Base-by-base conservation (phyloP, 1,140 invertebrate species). In the Pseudachorutes palmiensis region DNA sequence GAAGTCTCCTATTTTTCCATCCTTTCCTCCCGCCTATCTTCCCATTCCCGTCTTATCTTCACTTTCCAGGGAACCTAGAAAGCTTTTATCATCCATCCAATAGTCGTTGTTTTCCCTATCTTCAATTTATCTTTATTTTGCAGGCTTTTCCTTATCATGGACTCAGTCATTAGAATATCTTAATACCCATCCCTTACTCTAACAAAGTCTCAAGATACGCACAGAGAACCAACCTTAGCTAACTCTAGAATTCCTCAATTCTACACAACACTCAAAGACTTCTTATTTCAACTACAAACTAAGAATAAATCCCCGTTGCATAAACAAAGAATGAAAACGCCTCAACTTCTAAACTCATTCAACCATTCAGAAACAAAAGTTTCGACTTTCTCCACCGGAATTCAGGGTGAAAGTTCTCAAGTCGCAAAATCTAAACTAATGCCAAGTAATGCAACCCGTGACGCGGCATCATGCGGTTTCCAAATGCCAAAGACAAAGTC, bases 61-160 rank as follows among this genome's bases (percentile, higher is more conserved):
- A 49, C 62, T 70, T 70, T 68, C 71, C 71, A 72, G 71, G 66
- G 51, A 55, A n/a, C 71, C 66, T 22, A 55, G 24, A 55, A 55
- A 72, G 65, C 66, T 72, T 66, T 70, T 70, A 72, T 72, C 71
- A 72, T 70, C 67, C 65, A 69, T 72, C 70, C 70, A 72, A 72
- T 72, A 65, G 65, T 45, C 12, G 51, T 55, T 55, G 55, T 62
- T 61, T 30, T 58, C 29, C 41, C 67, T 72, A 72, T 72, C 71
- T 72, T 72, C 71, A 72, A 72, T 72, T 72, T 72, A 72, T 72
- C 71, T 72, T 72, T 72, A 72, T 70, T 72, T 70, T 72, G 71
- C 72, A 70, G 69, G 69, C 69, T 69, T 71, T 70, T 68, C 68
- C 71, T 73, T 73, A 73, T 73, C 72, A 58, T 41, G 24, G 19